A percentile compares a stretch with the other conserved stretches of the same genome.
These are phyloP conservation scores for Palythoa heliodiscus DNA, from an alignment of 92 coral and sea anemone species.

Conservation along the genomic window DNA sequence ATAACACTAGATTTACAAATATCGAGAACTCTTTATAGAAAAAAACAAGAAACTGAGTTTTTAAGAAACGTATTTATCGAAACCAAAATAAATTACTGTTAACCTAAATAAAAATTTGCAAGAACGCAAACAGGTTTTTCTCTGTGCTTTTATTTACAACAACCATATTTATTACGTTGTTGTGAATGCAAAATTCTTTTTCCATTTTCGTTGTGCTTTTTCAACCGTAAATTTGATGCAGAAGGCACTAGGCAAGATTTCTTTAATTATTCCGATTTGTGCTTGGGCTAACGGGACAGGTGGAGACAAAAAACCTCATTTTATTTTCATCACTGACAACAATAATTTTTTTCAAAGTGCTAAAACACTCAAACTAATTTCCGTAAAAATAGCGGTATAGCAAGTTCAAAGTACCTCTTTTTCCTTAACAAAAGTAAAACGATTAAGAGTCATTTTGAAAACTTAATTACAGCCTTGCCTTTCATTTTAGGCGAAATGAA, in stretches of 20 bases:
- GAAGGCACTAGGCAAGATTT: background rate
- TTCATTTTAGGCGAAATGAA: constrained; percentile 7
- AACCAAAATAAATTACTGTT: background rate
- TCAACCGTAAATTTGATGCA: background rate
- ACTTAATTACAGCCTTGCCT: constrained; percentile 19
- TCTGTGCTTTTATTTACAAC: background rate
- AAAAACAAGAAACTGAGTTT: background rate
- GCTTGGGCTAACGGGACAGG: constrained; percentile 5
- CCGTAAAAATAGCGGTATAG: background rate
- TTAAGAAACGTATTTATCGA: background rate
- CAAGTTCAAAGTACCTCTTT: background rate
- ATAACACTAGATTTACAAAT: background rate
- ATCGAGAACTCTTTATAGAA: background rate
- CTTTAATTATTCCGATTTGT: constrained; percentile 7
- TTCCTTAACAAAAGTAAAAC: background rate
- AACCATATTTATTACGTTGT: too few species aligned
- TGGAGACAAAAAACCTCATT: background rate
- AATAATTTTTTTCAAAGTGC: background rate
- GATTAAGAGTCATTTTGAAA: constrained; percentile 11
- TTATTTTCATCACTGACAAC: background rate
- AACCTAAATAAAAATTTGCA: background rate
- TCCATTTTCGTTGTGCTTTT: background rate
- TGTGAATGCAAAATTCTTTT: background rate
- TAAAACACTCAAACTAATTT: background rate
- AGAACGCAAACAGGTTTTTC: background rate